These are phyloP conservation scores for Salvelinus alpinus DNA, from an alignment of 2,113 vertebrate species.

Conservation along the genomic window DNA sequence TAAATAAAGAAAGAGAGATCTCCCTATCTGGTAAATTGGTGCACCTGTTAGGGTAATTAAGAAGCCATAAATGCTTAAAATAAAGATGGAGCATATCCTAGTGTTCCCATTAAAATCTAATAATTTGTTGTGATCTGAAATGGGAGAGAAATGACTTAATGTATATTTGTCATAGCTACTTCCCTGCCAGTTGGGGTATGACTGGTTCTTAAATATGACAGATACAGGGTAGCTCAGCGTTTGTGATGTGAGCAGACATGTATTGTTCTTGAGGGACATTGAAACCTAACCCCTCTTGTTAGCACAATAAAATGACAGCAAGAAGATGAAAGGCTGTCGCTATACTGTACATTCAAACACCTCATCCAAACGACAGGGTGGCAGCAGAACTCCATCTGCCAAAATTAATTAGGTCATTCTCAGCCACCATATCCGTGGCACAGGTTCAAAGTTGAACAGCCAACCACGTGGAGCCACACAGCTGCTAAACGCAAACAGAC, in stretches of 20 bases:
- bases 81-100: too few relatives aligned
- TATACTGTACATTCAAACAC: neutral
- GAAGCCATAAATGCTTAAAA: too few relatives aligned
- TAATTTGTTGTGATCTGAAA: neutral
- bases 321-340: too few relatives aligned
- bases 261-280: too few relatives aligned
- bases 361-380: constrained; percentile 16
- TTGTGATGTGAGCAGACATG: too few relatives aligned
- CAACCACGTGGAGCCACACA: neutral
- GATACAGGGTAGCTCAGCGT: neutral
- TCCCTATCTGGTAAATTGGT: too few relatives aligned
- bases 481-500: neutral
- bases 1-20: too few relatives aligned
- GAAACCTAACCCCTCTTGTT: too few relatives aligned
- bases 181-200: neutral
- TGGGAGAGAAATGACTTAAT: neutral
- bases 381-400: constrained; percentile 13
- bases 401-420: constrained; percentile 11
- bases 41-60: too few relatives aligned
- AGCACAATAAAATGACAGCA: too few relatives aligned
- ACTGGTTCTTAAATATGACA: neutral
- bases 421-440: constrained; percentile 29
- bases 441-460: constrained; percentile 5
- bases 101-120: neutral
- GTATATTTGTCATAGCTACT: neutral